Base-by-base conservation (phyloP, 2,888 invertebrate genomes). In the Lathronympha strigana region DNA sequence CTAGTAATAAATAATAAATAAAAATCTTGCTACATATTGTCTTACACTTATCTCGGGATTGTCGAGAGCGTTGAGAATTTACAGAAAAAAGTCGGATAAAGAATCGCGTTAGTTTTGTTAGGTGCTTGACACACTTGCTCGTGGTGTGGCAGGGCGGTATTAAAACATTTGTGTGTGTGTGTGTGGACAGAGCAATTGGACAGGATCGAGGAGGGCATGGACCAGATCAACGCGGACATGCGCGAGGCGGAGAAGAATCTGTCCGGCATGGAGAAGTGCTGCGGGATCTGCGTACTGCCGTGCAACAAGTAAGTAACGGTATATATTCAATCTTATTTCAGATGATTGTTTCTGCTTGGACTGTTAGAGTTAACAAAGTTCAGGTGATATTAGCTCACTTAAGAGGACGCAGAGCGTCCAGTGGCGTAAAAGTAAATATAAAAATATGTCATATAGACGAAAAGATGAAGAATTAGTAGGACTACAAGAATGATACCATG, bases 201-300 rank as follows among this genome's bases (percentile, higher is more conserved):
- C 93, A 95, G 99, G 81, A 98, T 99, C 92, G 99, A 99, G 93
- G 99, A 99, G 93, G 99, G 99, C 45, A 98, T 99, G 98, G 99
- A 99, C 93, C 98, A 99, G 92, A 99, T 99, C 93, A 99, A 99
- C 93, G 96, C 98, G 72, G 99, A 99, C 90, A 99, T 99, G 99
- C 95, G 96, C 82, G 99, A 99, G 89, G 99, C 99, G 17, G 99
- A 99, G 93, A 99, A 99, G 93, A 99, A 99, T 92, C 94, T 99
- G 78, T 99, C 99, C 75, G 99, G 99, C 72, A 98, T 99, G 98
- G 99, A 99, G 93, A 99, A 99, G 92, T 99, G 99, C 92, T 99
- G 99, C 90, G 99, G 99, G 67, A 95, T 99, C 80, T 99, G 99
- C 93, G 98, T 98, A 67, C 94, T 99, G 82, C 99, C 99, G 45